Evolutionary conservation across 2,113 vertebrate genomes (phyloP).

Genomic region (Dicentrarchus labrax): DNA sequence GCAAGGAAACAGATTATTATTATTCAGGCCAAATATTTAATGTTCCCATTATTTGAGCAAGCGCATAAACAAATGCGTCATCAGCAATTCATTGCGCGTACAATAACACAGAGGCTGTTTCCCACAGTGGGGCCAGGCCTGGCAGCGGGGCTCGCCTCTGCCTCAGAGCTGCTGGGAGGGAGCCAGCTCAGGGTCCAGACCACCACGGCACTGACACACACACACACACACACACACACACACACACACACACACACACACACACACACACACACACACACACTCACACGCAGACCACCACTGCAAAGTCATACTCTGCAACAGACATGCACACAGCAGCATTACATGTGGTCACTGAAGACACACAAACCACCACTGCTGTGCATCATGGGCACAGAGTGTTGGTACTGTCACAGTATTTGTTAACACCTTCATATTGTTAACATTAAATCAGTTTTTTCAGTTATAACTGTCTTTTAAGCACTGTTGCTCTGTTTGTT

Average conservation of each 20-base stretch:
- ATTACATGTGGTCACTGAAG: constrained; percentile 23
- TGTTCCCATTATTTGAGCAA: constrained; percentile 85
- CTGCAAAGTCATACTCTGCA: constrained; percentile 31
- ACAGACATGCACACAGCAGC: neutral
- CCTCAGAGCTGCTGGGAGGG: constrained; percentile 61
- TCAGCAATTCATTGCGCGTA: constrained; percentile 78
- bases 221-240: no score
- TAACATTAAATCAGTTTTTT: no score
- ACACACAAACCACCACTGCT: neutral
- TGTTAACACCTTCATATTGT: neutral
- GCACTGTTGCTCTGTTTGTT: no score
- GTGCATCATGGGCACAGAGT: neutral
- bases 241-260: constrained; percentile 19
- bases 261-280: constrained; percentile 3
- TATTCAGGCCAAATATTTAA: constrained; percentile 87
- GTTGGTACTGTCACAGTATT: neutral
- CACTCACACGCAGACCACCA: constrained; percentile 55
- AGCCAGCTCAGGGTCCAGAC: constrained; percentile 68
- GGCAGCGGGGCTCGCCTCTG: constrained; percentile 61
- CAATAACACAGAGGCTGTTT: constrained; percentile 84
- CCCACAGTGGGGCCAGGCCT: constrained; percentile 80
- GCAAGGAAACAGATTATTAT: constrained; percentile 84
- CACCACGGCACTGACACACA: constrained; percentile 49
- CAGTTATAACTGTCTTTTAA: no score
- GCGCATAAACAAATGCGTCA: constrained; percentile 86